phyloP scores from a whole-genome alignment of 1,140 invertebrate species.

The Drosophila erecta region DNA sequence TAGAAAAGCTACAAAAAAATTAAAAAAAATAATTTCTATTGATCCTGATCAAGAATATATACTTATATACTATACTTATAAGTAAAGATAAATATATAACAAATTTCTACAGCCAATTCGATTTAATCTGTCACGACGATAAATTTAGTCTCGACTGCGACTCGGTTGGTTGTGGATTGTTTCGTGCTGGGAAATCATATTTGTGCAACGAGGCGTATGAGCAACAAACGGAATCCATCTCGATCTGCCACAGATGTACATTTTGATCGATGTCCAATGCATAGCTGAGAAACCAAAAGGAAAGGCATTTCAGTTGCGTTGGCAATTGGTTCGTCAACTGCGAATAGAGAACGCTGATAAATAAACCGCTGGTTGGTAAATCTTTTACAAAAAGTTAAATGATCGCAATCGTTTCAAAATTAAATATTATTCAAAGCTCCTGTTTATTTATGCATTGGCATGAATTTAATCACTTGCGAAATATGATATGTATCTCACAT shows the following conservation, averaged over 20 bases:
- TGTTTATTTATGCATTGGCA: not conserved
- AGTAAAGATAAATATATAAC: too few relatives aligned
- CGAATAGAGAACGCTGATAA: too few relatives aligned
- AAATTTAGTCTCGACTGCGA: too few relatives aligned
- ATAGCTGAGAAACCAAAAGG: not conserved
- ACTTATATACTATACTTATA: too few relatives aligned
- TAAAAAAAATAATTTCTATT: too few relatives aligned
- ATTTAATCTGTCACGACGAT: too few relatives aligned
- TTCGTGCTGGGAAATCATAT: conserved; percentile 15
- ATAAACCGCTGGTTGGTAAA: too few relatives aligned
- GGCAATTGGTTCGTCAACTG: not conserved
- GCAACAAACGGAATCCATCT: conserved; percentile 3
- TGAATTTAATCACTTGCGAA: not conserved
- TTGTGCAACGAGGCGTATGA: conserved; percentile 21
- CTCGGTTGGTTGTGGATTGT: conserved; percentile 5
- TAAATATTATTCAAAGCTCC: not conserved
- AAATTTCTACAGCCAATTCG: too few relatives aligned
- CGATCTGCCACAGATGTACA: not conserved
- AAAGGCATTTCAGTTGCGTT: not conserved
- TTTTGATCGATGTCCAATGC: conserved; percentile 6
- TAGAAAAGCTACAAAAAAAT: too few relatives aligned
- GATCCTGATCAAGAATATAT: too few relatives aligned
- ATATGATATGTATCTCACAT: not conserved
- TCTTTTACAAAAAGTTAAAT: not conserved
- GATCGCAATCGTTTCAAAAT: not conserved